phyloP scores from a whole-genome alignment of 2,113 vertebrate species.

The Sinocyclocheilus anshuiensis region DNA sequence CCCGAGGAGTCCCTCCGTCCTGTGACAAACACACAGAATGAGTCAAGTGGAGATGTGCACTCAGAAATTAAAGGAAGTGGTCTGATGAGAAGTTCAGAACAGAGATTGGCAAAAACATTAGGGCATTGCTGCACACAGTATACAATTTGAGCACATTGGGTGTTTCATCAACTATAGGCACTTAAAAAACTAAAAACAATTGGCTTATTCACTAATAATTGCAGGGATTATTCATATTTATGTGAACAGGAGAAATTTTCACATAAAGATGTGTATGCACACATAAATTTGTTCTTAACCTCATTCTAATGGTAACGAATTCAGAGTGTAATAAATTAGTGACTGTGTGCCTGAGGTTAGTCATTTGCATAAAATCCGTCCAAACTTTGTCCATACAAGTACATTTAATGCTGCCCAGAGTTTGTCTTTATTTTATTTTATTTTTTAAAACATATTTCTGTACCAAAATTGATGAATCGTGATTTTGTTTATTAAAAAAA shows the following conservation, averaged over 20 bases:
- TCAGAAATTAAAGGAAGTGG: neutral
- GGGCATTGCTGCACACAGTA: neutral
- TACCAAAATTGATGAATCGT: neutral
- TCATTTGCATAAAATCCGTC: neutral
- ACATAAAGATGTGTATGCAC: neutral
- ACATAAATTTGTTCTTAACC: neutral
- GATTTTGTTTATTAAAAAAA: neutral
- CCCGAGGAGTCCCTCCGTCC: constrained; percentile 86
- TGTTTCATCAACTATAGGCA: neutral
- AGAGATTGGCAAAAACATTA: neutral
- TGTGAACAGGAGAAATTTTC: neutral
- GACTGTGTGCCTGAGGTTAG: neutral
- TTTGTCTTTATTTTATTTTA: neutral
- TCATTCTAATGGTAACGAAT: neutral
- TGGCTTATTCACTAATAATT: neutral
- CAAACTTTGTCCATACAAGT: neutral
- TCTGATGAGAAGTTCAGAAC: neutral
- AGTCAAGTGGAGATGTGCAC: neutral
- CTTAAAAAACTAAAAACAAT: neutral
- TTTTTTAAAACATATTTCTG: neutral
- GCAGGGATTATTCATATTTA: neutral
- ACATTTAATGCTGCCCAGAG: too few species aligned
- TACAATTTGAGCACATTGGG: neutral
- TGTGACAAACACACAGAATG: constrained; percentile 56
- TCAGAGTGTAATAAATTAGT: neutral